Evolutionary conservation across 1,140 invertebrate genomes (phyloP).

Genomic region (Pemphigus obesinymphae): DNA sequence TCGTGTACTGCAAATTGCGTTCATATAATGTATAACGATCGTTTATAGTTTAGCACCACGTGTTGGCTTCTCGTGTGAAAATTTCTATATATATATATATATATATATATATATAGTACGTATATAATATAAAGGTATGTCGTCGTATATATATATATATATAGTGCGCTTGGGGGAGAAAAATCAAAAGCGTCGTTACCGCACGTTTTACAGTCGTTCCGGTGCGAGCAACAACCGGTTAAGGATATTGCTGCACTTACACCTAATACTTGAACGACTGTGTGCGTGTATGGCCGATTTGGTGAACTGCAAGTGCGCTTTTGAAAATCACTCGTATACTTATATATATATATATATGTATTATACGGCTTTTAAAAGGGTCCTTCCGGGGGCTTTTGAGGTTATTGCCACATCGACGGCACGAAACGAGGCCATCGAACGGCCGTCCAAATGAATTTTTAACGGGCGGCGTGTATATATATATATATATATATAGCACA

Average conservation of each 20-base stretch:
- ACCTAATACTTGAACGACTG: background rate
- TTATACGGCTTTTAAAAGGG: slow-evolving; percentile 23
- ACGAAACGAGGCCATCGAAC: slow-evolving; percentile 15
- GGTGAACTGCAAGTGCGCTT: background rate
- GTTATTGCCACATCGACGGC: background rate
- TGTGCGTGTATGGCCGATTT: background rate
- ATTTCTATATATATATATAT: background rate
- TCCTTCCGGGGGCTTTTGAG: slow-evolving; percentile 16
- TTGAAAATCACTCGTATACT: background rate
- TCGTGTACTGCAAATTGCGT: too few relatives aligned
- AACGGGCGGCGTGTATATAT: slow-evolving; percentile 14
- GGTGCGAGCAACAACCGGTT: slow-evolving; percentile 9
- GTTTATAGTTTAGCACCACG: background rate
- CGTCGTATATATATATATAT: background rate
- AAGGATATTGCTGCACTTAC: background rate
- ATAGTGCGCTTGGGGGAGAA: background rate
- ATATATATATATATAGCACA: too few relatives aligned
- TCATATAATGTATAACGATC: too few relatives aligned
- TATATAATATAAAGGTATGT: too few relatives aligned
- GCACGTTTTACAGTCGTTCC: slow-evolving; percentile 16
- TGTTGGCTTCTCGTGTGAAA: background rate
- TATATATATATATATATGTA: background rate
- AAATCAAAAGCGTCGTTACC: slow-evolving; percentile 22
- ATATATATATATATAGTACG: background rate
- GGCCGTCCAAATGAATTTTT: slow-evolving; percentile 33